Evolutionary conservation across 2,113 vertebrate species (phyloP), one percentile per base, ranked within the genome.

Genomic region (Cettia cetti): DNA sequence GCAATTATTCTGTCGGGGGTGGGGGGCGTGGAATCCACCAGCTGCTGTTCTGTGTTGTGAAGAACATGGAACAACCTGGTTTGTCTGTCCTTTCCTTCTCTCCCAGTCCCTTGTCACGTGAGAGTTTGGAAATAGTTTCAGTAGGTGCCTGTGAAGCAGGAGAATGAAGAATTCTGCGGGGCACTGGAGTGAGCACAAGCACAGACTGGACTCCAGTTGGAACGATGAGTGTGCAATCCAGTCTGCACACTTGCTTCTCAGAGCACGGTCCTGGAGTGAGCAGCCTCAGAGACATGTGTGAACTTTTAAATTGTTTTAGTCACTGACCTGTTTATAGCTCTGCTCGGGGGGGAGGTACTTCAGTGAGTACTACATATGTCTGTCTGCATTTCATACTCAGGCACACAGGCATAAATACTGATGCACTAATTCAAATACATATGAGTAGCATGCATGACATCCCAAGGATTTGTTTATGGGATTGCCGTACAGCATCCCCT

Each of bases 401-500:
- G 44, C 86, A 91, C 92, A 84, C 75, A 92, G 84, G 60, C 50
- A 80, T 95, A 90, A 95, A 93, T 95, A 96, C 89, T 92, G 91
- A 95, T 95, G 44, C 63, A 53, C 26, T 65, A 92, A 85, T 86
- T 92, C 65, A 93, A 93, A 83, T 59, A 86, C 74, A 93, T 68
- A 59, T 82, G 65, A 95, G 83, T 92, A 83, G 83, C 82, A 93
- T 79, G 49, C 81, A 42, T 93, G 92, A 63, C 56, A 90, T 92
- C 77, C 65, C 17, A 37, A 44, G 72, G 64, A 26, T 95, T 95
- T 79, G 69, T 88, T 93, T 93, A 74, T 60, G 96, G 95, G 86
- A 87, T 83, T 23, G 5, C 42, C 61, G 72, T 83, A 77, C 28
- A 72, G 69, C 84, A 65, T 66, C 24, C 71, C 19, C 75, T 79